Base-by-base conservation (phyloP, 2,888 invertebrate species). In the Volucella inanis region DNA sequence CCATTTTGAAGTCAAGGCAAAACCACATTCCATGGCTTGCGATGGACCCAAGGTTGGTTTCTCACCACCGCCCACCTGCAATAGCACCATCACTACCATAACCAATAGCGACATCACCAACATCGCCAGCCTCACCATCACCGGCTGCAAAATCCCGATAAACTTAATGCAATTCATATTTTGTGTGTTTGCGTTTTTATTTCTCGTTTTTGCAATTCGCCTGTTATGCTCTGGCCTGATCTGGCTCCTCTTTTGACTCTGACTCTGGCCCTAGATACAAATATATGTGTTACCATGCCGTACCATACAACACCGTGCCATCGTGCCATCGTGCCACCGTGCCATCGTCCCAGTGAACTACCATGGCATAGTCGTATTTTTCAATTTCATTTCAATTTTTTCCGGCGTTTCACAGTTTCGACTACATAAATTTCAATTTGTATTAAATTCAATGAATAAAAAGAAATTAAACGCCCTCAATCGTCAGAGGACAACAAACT, bases 141-240 rank as follows among this genome's bases (percentile, higher is more conserved):
- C 57, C 79, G 71, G 84, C 84, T 85, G 84, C 80, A 76, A 80
- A 85, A 76, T 80, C 84, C 84, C 67, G 84, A 85, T 85, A 85
- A 85, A 85, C 84, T 80, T 76, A 80, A 85, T 85, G 84, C 84
- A 85, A 85, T 85, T 85, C 84, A 85, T 85, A 85, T 85, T 85
- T 85, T 80, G 84, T 85, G 85, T 85, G 84, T 85, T 85, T 84
- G 76, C 55, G 15, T 65, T 84, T 84, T 80, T 84, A 70, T 85
- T 76, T 72, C 43, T 64, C 61, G 45, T 79, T 79, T 74, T 71
- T n/a, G 15, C 31, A 55, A 70, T 54, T 61, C 72, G 18, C 68
- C 67, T 43, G 31, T 41, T 38, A 15, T 47, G 22, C 43, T 10
- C 31, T 15, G 31, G 14, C 18, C 45, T 12, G 61, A 8, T 18